These are phyloP conservation scores for Esox niger DNA, from an alignment of 2,113 vertebrate genomes.

Conservation along the genomic window DNA sequence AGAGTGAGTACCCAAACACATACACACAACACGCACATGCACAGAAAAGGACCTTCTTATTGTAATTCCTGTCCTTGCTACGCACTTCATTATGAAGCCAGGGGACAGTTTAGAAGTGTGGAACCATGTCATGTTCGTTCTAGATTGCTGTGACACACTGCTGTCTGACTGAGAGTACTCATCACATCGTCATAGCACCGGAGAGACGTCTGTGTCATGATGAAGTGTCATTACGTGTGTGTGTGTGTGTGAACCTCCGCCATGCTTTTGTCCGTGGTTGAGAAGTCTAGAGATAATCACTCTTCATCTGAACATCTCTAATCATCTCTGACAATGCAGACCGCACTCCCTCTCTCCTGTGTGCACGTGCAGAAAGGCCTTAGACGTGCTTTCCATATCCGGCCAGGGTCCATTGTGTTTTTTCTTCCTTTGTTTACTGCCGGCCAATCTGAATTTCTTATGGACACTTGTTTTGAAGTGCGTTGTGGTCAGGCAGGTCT, in stretches of 20 bases:
- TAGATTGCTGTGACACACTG: conserved; percentile 55
- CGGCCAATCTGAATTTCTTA: no score
- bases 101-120: conserved; percentile 40
- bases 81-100: neutral
- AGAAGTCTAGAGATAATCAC: conserved; percentile 34
- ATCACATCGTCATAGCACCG: conserved; percentile 73
- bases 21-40: conserved; percentile 1
- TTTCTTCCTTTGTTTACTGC: no score
- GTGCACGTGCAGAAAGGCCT: no score
- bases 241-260: neutral
- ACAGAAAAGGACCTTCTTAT: neutral
- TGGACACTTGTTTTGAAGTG: no score
- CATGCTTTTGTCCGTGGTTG: conserved; percentile 23
- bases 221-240: neutral
- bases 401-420: no score
- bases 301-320: neutral
- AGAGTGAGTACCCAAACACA: conserved; percentile 73
- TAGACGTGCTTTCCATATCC: no score
- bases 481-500: no score
- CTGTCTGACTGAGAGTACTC: conserved; percentile 68
- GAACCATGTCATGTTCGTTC: conserved; percentile 34
- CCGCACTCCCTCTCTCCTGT: no score
- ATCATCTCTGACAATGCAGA: neutral
- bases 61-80: no score
- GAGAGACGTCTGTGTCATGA: conserved; percentile 62